These are phyloP conservation scores for Alcis repandata DNA, from an alignment of 2,888 invertebrate species.

Conservation along the genomic window DNA sequence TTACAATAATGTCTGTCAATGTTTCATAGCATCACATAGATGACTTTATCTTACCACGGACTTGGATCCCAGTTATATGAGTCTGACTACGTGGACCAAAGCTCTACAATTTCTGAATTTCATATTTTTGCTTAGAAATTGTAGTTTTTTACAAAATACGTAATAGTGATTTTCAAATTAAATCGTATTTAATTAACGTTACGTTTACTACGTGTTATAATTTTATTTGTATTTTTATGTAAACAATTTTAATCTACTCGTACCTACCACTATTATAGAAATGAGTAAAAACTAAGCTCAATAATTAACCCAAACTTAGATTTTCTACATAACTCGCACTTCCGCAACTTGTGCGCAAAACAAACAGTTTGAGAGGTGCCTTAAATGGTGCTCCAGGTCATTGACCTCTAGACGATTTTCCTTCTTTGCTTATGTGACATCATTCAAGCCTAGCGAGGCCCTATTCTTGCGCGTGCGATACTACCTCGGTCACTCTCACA, in stretches of 20 bases:
- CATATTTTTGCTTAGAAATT: too few species aligned
- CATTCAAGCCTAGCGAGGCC: slow-evolving; percentile 48
- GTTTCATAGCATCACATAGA: not conserved
- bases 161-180: too few species aligned
- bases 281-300: not conserved
- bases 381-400: slow-evolving; percentile 20
- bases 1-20: too few species aligned
- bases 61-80: too few species aligned
- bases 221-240: not conserved
- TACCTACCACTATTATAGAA: not conserved
- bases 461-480: too few species aligned
- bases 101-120: too few species aligned
- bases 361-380: slow-evolving; percentile 23
- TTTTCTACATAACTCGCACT: slow-evolving; percentile 26
- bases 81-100: too few species aligned
- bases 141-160: too few species aligned
- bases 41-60: not conserved
- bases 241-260: not conserved
- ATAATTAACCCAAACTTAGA: slow-evolving; percentile 3
- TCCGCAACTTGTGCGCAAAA: slow-evolving; percentile 17
- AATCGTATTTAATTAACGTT: too few species aligned
- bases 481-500: too few species aligned
- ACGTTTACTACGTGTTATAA: not conserved
- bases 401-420: slow-evolving; percentile 60
- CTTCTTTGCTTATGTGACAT: slow-evolving; percentile 65